Evolutionary conservation across 2,113 vertebrate species (phyloP), one percentile per base, ranked within the genome.

Genomic region (Phaethornis superciliosus): DNA sequence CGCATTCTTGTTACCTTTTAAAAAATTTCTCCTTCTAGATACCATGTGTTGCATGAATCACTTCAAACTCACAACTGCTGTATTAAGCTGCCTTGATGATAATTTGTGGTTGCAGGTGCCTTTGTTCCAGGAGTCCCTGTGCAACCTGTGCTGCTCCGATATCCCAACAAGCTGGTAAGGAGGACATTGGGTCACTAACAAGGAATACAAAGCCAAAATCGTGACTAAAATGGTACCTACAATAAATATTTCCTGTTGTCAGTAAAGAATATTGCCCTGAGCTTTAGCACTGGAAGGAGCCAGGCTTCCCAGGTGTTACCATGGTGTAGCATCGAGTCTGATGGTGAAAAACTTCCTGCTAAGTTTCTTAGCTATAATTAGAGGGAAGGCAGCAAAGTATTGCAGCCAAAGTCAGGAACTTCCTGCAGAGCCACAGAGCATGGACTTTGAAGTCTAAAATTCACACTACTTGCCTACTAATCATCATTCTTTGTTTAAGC

Each of bases 71-170:
- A 17, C 27, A 78, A 3, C 44, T 71, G 51, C 32, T 88, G 27
- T 71, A 24, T 78, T 58, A 56, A 85, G 15, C 18, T 72, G n/a
- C n/a, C n/a, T 82, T 35, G 15, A 7, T 87, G 79, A 18, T 52
- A 7, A 60, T 51, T 23, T 96, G n/a, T 96, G 93, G n/a, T 96
- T 97, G 5, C 65, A 99, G 99, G 99, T 75, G 99, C 99, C 91
- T 99, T 99, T 93, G 96, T 99, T 93, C 99, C 99, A 32, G 98
- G 95, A 33, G 99, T 99, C 72, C 98, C 99, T 8, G 99, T 99
- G 46, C 99, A 99, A 63, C 99, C 99, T 5, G 93, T 99, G 59
- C 60, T 99, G n/a, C 97, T 99, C 51, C 98, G 98, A 62, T 99
- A 99, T 74, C 99, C 99, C 68, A 99, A 99, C 96, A 98, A 85